Percentiles rank a stretch among this genome's conserved stretches.
Evolutionary conservation across 1,140 invertebrate genomes (phyloP).

Genomic region (Eumaeus atala): DNA sequence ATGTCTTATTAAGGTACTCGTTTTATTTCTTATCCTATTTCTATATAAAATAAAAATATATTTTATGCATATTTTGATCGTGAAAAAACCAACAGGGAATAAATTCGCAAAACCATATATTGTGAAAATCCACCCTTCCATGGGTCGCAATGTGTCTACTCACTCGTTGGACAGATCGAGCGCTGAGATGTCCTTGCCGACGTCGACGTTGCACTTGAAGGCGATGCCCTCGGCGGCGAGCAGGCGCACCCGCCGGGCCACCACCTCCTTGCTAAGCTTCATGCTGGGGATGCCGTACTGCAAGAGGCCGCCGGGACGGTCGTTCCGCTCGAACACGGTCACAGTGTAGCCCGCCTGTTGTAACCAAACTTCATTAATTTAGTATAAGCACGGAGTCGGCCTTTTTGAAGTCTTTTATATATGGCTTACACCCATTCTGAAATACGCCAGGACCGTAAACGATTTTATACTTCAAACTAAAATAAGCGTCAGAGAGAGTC

Average conservation of each 20-base stretch:
- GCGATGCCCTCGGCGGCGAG: constrained; percentile 92
- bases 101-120: no score
- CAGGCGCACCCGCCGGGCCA: constrained; percentile 91
- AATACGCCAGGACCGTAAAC: no score
- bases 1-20: no score
- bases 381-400: no score
- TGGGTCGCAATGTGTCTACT: constrained; percentile 22
- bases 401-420: no score
- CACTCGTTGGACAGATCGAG: constrained; percentile 77
- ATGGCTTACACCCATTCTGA: no score
- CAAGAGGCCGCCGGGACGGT: constrained; percentile 93
- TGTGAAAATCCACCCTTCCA: no score
- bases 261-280: constrained; percentile 95
- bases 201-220: constrained; percentile 92
- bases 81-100: no score
- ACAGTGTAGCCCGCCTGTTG: constrained; percentile 87
- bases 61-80: no score
- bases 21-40: not conserved
- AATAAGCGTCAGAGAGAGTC: no score
- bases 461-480: no score
- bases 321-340: constrained; percentile 97
- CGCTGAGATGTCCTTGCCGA: constrained; percentile 93
- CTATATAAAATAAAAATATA: no score
- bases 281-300: constrained; percentile 99
- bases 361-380: not conserved